These are phyloP conservation scores for Pluvialis apricaria DNA, from an alignment of 2,113 vertebrate genomes.

Conservation along the genomic window DNA sequence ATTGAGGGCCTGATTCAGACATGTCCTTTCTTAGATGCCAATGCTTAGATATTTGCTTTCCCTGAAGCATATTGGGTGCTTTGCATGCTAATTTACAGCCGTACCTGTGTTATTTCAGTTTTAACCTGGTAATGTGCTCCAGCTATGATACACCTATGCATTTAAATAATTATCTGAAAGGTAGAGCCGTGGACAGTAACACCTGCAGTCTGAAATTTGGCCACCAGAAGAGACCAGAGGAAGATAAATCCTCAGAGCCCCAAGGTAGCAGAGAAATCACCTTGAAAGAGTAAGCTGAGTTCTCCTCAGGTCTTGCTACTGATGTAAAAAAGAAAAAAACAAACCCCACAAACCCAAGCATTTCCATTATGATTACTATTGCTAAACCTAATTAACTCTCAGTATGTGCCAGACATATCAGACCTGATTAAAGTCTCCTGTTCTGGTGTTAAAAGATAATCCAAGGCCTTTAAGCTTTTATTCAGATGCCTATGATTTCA, in stretches of 20 bases:
- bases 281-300: neutral
- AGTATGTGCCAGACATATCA: conserved; percentile 4
- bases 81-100: neutral
- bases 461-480: neutral
- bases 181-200: neutral
- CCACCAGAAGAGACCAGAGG: neutral
- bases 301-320: neutral
- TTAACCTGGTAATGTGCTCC: neutral
- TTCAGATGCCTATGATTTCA: neutral
- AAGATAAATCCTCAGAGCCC: neutral
- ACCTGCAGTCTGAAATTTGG: neutral
- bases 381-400: conserved; percentile 32
- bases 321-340: neutral
- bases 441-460: neutral
- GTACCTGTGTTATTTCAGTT: neutral
- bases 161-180: neutral
- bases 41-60: neutral
- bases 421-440: conserved; percentile 23
- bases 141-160: neutral
- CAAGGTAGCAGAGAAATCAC: neutral
- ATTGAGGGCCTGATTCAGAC: neutral
- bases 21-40: neutral
- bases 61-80: neutral
- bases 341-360: neutral
- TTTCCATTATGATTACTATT: neutral